Evolutionary conservation across 2,113 vertebrate genomes (phyloP), one percentile per base, ranked within the genome.

Genomic region (Sapajus apella): DNA sequence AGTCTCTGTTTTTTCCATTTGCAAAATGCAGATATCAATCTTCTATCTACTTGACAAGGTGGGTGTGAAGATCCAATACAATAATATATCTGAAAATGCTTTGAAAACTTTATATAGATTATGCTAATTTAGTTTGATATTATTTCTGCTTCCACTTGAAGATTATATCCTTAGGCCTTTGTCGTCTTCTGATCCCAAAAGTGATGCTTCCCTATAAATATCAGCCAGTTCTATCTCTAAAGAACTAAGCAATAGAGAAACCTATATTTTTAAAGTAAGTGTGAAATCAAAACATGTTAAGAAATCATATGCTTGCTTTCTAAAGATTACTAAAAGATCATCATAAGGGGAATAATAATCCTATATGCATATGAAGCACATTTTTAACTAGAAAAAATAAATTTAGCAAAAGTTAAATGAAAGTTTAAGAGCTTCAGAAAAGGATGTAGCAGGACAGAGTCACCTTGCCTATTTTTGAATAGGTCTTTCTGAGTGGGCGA

Each of bases 221-320:
- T 9, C 66, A 72, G 18, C 79, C 50, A 75, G 21, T 87, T 52
- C 52, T 93, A 66, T n/a, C 47, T 45, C 90, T 87, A 77, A 30
- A 80, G 27, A 79, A 88, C 8, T 75, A 77, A 90, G 21, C 21
- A 80, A 58, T 72, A 84, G 81, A 58, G 32, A 77, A 93, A 32
- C 3, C 56, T 21, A 56, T 30, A 58, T 80, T 83, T 88, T 75
- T 17, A 58, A 68, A 91, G 61, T 88, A 76, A 81, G 23, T 75
- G 72, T 30, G 94, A 86, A 82, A 68, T 90, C 85, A 56, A n/a
- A 68, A 43, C 8, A 80, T 95, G 43, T 27, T 90, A 95, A 95
- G 70, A 84, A 87, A 85, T 94, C 50, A 52, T 43, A 40, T 47
- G 35, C 40, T 85, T 73, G 40, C 88, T 35, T 93, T 35, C 84